Conservation (phyloP, 2,797 vertebrate genomes). For the Thripadectes ignobilis region DNA sequence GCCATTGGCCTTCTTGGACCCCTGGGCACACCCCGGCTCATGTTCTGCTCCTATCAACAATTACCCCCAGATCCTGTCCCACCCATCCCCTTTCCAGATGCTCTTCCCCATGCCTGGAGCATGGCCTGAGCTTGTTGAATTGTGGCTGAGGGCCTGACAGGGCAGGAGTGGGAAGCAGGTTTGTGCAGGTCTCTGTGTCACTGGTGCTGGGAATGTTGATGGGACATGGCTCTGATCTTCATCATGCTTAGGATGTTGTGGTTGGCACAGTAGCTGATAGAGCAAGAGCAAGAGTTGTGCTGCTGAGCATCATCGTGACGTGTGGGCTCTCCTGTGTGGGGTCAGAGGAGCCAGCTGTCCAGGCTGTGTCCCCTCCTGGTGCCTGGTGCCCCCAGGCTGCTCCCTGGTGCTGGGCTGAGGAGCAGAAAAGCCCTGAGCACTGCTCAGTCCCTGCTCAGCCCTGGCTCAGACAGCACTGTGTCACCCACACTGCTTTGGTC, state of each 20-base stretch:
- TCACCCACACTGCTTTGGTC: rapidly evolving
- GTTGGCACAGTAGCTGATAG: rapidly evolving
- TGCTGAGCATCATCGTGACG: not conserved
- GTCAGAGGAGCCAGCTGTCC: not conserved
- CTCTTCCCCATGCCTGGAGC: not conserved
- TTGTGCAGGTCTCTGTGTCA: not conserved
- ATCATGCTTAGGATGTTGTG: rapidly evolving
- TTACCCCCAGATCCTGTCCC: not conserved
- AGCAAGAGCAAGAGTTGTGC: not conserved
- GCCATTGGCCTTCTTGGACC: not conserved
- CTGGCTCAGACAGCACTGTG: rapidly evolving
- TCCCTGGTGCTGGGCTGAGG: not conserved
- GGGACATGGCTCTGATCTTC: too few relatives aligned
- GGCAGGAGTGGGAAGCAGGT: not conserved
- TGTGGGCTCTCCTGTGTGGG: not conserved
- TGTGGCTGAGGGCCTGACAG: not conserved
- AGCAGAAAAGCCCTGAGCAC: rapidly evolving
- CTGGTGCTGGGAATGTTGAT: too few relatives aligned
- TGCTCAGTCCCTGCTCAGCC: rapidly evolving
- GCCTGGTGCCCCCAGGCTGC: not conserved
- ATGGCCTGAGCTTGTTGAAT: too few relatives aligned
- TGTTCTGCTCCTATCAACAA: not conserved
- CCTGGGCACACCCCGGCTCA: rapidly evolving
- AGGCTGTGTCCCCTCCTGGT: not conserved
- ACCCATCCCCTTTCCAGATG: rapidly evolving